Conservation (phyloP, 2,113 vertebrate genomes). For the Catagonus wagneri region DNA sequence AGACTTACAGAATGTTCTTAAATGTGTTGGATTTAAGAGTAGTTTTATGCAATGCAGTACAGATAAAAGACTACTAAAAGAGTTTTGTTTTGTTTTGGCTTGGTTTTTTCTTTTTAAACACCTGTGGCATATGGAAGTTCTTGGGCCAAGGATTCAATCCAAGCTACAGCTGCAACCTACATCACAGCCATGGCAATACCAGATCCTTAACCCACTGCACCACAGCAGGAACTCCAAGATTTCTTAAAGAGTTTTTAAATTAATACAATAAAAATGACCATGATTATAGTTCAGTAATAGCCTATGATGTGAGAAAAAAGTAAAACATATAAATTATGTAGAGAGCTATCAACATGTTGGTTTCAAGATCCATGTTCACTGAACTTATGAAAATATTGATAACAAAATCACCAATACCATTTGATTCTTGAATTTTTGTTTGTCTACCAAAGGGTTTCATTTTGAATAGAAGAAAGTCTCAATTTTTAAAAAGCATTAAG, state of each 20-base stretch:
- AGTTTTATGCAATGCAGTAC: not conserved
- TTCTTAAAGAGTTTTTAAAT: not conserved
- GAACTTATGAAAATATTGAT: constrained; percentile 1
- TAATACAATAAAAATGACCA: not conserved
- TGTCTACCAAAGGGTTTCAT: not conserved
- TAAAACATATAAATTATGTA: not conserved
- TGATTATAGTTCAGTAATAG: not conserved
- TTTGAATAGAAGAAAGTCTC: not conserved
- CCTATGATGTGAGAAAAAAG: not conserved
- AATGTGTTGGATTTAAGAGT: not conserved
- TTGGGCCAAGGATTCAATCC: no score
- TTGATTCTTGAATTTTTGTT: not conserved
- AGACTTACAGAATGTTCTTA: not conserved
- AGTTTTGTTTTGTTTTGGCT: no score
- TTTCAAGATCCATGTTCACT: not conserved
- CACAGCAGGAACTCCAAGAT: not conserved
- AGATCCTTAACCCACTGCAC: no score
- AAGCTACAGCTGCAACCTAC: no score
- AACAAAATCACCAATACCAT: not conserved
- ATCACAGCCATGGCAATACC: no score
- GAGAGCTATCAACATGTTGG: not conserved
- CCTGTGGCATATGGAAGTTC: no score
- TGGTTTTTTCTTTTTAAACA: no score
- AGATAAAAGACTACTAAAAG: not conserved
- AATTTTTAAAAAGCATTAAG: not conserved